Evolutionary conservation across 2,888 invertebrate genomes (phyloP), one percentile per base, ranked within the genome.

Genomic region (Hydroisotoma schaefferi): DNA sequence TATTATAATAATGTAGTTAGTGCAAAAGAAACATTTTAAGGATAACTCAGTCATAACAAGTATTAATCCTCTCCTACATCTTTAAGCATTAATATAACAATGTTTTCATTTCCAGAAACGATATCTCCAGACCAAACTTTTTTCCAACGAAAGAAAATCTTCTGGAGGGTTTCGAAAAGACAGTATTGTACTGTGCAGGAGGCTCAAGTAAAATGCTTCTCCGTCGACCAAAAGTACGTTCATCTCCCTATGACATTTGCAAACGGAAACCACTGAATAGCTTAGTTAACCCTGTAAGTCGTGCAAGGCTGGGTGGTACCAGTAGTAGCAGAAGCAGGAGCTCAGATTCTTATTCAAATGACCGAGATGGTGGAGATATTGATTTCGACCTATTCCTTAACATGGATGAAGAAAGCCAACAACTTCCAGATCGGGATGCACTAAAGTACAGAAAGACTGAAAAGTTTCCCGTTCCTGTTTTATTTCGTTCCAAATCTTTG

Each of bases 381-480:
- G 46, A 46, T n/a, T 49, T 60, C 20, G 57, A 60, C 20, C 48
- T 60, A 54, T 55, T 59, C 27, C 38, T 58, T 43, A 29, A 59
- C n/a, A 52, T 61, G 33, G 57, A 57, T 25, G 58, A 61, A 44
- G 60, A 64, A 53, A 37, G 20, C 37, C 56, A 58, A 26, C 54
- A 55, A 43, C 61, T 61, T 57, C 58, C 61, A 33, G 51, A 52
- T 38, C 52, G 49, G 37, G 64, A 60, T 59, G 62, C 62, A 62
- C 59, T 62, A 55, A 57, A 61, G 59, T 56, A 49, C 63, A 62
- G 67, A 58, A 67, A 66, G 66, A 69, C 66, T 67, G 69, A 69
- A 20, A 66, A 69, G 59, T 67, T 65, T 59, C 68, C 70, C 54
- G 69, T 67, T 66, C 63, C 68, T 53, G 56, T 67, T 55, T 55